phyloP scores from a whole-genome alignment of 2,113 vertebrate genomes.

The Anolis sagrei region DNA sequence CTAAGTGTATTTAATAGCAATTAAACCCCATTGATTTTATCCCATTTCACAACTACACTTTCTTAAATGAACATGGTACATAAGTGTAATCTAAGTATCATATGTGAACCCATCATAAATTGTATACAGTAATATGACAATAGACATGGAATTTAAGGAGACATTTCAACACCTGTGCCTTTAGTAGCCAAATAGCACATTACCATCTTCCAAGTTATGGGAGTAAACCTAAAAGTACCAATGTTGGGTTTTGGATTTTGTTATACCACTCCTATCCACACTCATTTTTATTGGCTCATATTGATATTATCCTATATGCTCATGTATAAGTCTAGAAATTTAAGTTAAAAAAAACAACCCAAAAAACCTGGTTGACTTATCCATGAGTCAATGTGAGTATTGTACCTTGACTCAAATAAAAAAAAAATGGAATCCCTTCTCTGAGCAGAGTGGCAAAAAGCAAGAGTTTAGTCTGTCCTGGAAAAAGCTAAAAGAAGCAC shows the following conservation, averaged over 20 bases:
- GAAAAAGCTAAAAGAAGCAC: too few species aligned
- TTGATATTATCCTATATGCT: too few species aligned
- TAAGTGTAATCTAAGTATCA: background rate
- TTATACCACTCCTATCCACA: background rate
- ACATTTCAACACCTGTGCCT: background rate
- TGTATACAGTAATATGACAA: background rate
- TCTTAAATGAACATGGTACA: background rate
- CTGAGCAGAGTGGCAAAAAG: too few species aligned
- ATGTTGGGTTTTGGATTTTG: background rate
- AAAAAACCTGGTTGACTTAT: too few species aligned
- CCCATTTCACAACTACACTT: background rate
- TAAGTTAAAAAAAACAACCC: too few species aligned
- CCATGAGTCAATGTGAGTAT: too few species aligned
- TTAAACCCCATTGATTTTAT: background rate
- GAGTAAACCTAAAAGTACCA: background rate
- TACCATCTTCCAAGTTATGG: background rate
- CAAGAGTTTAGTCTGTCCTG: too few species aligned
- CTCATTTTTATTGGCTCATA: background rate
- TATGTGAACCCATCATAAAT: background rate
- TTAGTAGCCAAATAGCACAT: background rate
- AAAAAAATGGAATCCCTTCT: too few species aligned
- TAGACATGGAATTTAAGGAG: background rate
- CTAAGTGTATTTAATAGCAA: background rate
- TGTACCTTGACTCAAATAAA: too few species aligned
- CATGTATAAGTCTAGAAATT: too few species aligned